Evolutionary conservation across 37 sponge, comb jelly and placozoan genomes (phyloP).

Genomic region (Cliona cf. orientalis): DNA sequence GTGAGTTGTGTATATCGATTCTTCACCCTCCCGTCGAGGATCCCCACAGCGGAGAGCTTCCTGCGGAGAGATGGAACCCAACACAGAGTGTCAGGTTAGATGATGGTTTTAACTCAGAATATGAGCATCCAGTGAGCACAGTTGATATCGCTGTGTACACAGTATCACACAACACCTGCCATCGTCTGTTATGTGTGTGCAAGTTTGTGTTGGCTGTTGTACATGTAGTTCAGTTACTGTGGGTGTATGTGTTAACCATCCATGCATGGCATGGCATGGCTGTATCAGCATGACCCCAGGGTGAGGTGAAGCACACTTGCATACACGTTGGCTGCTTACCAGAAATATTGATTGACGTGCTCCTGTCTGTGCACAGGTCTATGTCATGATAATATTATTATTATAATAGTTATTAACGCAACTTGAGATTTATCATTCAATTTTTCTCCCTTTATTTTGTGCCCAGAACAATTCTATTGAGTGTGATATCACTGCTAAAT

Average conservation of each 20-base stretch:
- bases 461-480: slow-evolving; percentile 92
- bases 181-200: neutral
- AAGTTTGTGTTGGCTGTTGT: too few relatives aligned
- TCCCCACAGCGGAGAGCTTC: slow-evolving; percentile 94
- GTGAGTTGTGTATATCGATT: slow-evolving; percentile 96
- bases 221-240: too few relatives aligned
- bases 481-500: slow-evolving; percentile 94
- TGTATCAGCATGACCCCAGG: too few relatives aligned
- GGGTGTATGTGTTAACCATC: too few relatives aligned
- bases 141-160: neutral
- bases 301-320: too few relatives aligned
- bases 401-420: neutral
- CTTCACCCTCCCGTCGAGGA: slow-evolving; percentile 96
- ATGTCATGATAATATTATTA: neutral
- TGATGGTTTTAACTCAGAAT: neutral
- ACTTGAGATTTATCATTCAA: neutral
- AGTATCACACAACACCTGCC: neutral
- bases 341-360: neutral
- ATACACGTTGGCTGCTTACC: neutral
- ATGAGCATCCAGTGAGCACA: neutral
- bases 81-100: slow-evolving; percentile 94
- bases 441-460: neutral
- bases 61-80: slow-evolving; percentile 97
- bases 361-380: neutral
- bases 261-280: too few relatives aligned